Evolutionary conservation across 2,888 invertebrate genomes (phyloP), one percentile per base, ranked within the genome.

Genomic region (Drosophila fungiperda): DNA sequence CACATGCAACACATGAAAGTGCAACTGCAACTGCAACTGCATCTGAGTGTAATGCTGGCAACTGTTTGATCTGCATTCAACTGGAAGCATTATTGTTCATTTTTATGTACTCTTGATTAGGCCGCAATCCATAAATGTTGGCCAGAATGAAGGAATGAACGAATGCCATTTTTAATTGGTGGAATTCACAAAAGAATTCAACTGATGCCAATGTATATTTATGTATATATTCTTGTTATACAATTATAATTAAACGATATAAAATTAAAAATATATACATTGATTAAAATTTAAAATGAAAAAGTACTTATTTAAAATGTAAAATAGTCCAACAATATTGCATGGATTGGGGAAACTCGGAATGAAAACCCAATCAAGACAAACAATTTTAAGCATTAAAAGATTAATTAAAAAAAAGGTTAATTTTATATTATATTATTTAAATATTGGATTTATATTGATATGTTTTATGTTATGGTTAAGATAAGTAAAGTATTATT

Each of bases 71-170:
- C 40, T 42, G 50, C 45, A 59, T 54, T 86, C 74, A 73, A 73
- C 78, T 72, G 86, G 68, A 80, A 75, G 68, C 68, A 60, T 68
- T 76, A 58, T 70, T 73, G 74, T 78, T 85, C 76, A 86, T 88
- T 83, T 83, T 80, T 86, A 78, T 86, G 86, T 76, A 67, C 88
- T 74, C 81, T 86, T 86, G 90, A 85, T 85, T 85, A 89, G 86
- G 68, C 80, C 69, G 49, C 59, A 32, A 42, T 35, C 59, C 40
- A 68, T 58, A 58, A 68, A 68, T 58, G 62, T 68, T 45, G 50
- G 15, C 36, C 29, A 29, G 33, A 49, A 32, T 36, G 15, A 48
- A 45, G 23, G 49, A 38, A 33, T 35, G 35, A 23, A 49, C 32
- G 52, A 55, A 53, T 52, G 23, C 36, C 33, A 8, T 64, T 35